These are phyloP conservation scores for Dicentrarchus labrax DNA, from an alignment of 2,113 vertebrate species.

Conservation along the genomic window DNA sequence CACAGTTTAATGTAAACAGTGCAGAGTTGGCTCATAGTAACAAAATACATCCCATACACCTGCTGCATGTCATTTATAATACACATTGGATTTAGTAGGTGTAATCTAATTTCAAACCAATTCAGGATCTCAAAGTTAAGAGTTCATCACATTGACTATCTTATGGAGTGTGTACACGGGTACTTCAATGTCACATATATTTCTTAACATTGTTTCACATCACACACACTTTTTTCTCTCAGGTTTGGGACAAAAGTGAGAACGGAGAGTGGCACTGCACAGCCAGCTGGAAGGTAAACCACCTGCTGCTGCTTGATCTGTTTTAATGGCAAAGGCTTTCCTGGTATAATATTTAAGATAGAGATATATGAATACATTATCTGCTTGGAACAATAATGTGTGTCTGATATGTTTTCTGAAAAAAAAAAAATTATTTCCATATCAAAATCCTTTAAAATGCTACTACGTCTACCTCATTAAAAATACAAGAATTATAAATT, in stretches of 20 bases:
- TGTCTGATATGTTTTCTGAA: no score
- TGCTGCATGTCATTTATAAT: background rate
- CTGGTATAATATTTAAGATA: background rate
- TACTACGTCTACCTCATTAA: no score
- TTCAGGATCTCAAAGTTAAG: background rate
- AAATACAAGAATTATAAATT: no score
- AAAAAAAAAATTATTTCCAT: no score
- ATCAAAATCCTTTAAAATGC: no score
- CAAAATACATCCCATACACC: background rate
- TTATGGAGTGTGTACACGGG: background rate
- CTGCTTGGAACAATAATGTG: no score
- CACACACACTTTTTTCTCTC: constrained; percentile 8
- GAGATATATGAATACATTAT: no score
- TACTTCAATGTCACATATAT: background rate
- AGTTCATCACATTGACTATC: background rate
- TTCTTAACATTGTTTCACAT: background rate
- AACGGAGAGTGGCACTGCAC: constrained; percentile 97
- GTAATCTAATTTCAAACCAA: background rate
- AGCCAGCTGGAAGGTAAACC: constrained; percentile 96
- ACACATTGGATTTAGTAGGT: background rate
- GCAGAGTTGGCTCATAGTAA: background rate
- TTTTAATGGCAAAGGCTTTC: background rate
- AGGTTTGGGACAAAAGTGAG: constrained; percentile 99
- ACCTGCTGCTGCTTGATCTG: background rate
- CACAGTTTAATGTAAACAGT: background rate